Evolutionary conservation across 1,140 invertebrate species (phyloP).

Genomic region (Caerostris darwini): DNA sequence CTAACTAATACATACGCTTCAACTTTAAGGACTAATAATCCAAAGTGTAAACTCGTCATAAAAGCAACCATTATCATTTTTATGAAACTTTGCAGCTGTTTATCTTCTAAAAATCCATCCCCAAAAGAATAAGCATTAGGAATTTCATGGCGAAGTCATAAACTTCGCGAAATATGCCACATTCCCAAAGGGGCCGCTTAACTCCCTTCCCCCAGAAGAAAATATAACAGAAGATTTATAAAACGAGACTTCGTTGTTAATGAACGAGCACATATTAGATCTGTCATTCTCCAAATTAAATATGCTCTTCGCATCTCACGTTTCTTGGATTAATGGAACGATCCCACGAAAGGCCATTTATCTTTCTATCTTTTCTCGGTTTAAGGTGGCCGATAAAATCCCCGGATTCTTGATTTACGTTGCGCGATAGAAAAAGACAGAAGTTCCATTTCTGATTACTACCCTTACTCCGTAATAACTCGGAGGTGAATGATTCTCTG

Average conservation of each 20-base stretch:
- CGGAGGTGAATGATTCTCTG: conserved; percentile 22
- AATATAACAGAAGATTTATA: conserved; percentile 23
- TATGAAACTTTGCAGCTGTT: too few relatives aligned
- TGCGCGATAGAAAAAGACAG: not conserved
- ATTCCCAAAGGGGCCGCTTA: not conserved
- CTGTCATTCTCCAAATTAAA: conserved; percentile 47
- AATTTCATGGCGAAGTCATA: not conserved
- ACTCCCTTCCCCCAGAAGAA: too few relatives aligned
- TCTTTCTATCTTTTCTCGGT: conserved; percentile 34
- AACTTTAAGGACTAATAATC: too few relatives aligned
- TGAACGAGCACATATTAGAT: conserved; percentile 34
- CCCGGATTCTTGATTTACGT: not conserved
- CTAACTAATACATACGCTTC: too few relatives aligned
- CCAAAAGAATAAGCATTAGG: too few relatives aligned
- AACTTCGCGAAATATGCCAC: not conserved
- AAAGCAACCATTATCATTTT: not conserved
- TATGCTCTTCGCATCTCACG: conserved; percentile 44
- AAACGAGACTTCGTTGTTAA: conserved; percentile 29
- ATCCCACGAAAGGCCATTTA: conserved; percentile 8
- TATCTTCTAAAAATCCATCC: too few relatives aligned
- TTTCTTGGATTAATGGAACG: conserved; percentile 21
- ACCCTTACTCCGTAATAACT: conserved; percentile 29
- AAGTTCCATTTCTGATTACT: not conserved
- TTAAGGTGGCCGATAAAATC: conserved; percentile 34
- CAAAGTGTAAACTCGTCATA: too few relatives aligned